Percentiles rank a stretch among this genome's conserved stretches.
phyloP scores from a whole-genome alignment of 2,888 invertebrate genomes.

The Physocephala rufipes region DNA sequence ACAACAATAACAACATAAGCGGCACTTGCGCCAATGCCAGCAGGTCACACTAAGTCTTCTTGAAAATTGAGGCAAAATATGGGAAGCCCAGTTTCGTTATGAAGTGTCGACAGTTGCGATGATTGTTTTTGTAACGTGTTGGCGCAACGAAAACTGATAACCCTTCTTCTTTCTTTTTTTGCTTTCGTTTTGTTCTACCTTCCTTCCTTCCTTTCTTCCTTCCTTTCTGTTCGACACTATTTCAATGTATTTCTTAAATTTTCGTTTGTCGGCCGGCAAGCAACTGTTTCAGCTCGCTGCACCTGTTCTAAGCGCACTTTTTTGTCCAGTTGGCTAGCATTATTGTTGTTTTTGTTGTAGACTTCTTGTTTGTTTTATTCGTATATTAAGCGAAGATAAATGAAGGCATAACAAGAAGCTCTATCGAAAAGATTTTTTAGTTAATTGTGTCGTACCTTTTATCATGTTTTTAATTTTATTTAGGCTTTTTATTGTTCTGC shows the following conservation, averaged over 20 bases:
- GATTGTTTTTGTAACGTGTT: slow-evolving; percentile 1
- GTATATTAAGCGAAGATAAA: slow-evolving; percentile 9
- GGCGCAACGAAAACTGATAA: background rate
- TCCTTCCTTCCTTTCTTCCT: background rate
- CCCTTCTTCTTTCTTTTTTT: background rate
- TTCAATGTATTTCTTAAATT: background rate
- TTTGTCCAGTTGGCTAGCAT: background rate
- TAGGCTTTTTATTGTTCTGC: background rate
- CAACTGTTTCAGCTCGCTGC: slow-evolving; percentile 20
- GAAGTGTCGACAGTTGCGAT: slow-evolving; percentile 1
- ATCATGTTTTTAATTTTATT: background rate
- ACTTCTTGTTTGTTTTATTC: background rate
- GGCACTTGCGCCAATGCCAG: background rate
- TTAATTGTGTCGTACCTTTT: background rate
- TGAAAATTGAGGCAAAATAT: background rate
- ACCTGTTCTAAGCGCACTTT: slow-evolving; percentile 7
- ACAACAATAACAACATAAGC: background rate
- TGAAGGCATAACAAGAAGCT: background rate
- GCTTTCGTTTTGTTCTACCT: background rate
- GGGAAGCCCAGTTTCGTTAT: background rate
- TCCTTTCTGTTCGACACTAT: background rate
- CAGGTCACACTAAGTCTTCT: background rate
- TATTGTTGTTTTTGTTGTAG: slow-evolving; percentile 28
- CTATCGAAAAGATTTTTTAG: background rate
- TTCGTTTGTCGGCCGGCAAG: background rate